Conservation (phyloP, 2,888 invertebrate genomes). For the Cabera pusaria region DNA sequence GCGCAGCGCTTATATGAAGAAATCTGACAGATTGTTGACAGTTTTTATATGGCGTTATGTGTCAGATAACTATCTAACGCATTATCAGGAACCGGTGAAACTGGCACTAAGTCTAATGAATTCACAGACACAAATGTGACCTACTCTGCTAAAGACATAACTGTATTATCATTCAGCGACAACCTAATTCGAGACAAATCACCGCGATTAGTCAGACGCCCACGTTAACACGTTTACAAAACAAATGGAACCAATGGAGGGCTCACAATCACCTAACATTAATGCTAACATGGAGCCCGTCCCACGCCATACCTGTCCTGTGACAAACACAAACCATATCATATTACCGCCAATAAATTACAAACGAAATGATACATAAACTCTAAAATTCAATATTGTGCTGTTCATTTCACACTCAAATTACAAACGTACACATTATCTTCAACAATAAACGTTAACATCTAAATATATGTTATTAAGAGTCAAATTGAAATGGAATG, state of each 20-base stretch:
- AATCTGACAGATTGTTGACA: no score
- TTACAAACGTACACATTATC: no score
- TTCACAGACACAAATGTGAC: no score
- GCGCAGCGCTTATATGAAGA: no score
- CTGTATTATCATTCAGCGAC: no score
- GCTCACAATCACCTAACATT: slow-evolving; percentile 7
- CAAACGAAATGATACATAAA: slow-evolving; percentile 48
- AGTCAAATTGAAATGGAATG: slow-evolving; percentile 19
- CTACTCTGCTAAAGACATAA: no score
- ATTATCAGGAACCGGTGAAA: no score
- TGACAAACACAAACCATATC: slow-evolving; percentile 39
- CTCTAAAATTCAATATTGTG: slow-evolving; percentile 57
- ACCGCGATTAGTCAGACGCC: slow-evolving; percentile 6
- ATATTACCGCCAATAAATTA: slow-evolving; percentile 58
- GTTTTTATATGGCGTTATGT: no score
- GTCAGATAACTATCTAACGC: no score
- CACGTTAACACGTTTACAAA: background rate
- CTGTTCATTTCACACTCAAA: slow-evolving; percentile 55
- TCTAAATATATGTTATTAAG: no score
- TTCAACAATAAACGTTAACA: no score
- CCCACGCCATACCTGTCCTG: slow-evolving; percentile 15
- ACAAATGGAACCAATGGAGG: slow-evolving; percentile 9
- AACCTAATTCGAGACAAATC: background rate
- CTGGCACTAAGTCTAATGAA: no score
- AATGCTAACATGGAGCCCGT: slow-evolving; percentile 13